Base-by-base conservation (phyloP, 2,113 vertebrate species). In the Rissa tridactyla region DNA sequence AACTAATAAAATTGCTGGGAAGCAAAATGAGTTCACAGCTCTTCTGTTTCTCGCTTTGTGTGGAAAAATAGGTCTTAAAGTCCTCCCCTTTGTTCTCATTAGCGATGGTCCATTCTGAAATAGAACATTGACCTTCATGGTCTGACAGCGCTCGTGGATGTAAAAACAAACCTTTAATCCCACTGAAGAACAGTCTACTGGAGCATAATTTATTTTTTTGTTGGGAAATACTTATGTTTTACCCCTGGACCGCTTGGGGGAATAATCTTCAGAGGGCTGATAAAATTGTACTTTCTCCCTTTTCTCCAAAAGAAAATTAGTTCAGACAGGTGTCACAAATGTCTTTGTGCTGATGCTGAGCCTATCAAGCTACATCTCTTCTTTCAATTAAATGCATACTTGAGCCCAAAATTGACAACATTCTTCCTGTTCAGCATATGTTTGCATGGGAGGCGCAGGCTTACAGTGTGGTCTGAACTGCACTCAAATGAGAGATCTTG, bases 1-100 rank as follows among this genome's bases (percentile, higher is more conserved):
- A 91, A 84, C 61, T 94, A 89, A 93, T 94, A 82, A 96, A 93
- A 47, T 51, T 62, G 38, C 95, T 81, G 68, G 88, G 94, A 77
- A 95, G 92, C 85, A 80, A 93, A 97, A 96, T 92, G 95, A 96
- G 95, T 97, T 94, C 95, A 94, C 47, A 75, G 88, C 83, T 89
- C 89, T 61, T 19, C 80, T 34, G 65, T 46, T 87, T 54, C 65
- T 95, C 3, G 1, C 42, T 92, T 92, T 77, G 65, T 54, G 8
- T 42, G 83, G 83, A 68, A 94, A 96, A 96, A 92, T 95, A 96
- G 94, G 88, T 86, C 92, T 97, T 6, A 3, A 40, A 90, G 71
- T 73, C 66, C 27, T 95, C 32, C 79, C n/a, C 42, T 77, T 47
- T 42, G 89, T 92, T 90, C 94, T 61, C 64, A 6, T 68, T 54